Evolutionary conservation across 2,888 invertebrate species (phyloP).

Genomic region (Sipha maydis): DNA sequence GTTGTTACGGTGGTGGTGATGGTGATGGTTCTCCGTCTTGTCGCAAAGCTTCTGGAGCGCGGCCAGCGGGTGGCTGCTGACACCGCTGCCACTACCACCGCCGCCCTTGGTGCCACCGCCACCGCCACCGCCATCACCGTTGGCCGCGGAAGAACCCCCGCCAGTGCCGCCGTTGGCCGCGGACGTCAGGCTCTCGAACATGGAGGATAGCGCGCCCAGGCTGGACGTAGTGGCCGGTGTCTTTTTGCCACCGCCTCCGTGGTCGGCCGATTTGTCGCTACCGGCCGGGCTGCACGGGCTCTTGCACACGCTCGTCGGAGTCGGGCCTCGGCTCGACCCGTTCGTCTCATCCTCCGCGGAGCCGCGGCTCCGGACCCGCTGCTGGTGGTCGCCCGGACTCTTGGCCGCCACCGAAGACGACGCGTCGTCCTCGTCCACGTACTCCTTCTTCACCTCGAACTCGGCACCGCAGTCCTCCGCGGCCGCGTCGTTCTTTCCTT

Average conservation of each 20-base stretch:
- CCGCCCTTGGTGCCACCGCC: constrained; percentile 65
- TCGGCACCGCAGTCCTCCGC: neutral
- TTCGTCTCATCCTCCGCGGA: constrained; percentile 68
- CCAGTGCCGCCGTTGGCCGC: constrained; percentile 68
- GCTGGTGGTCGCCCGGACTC: constrained; percentile 21
- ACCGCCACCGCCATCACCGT: constrained; percentile 64
- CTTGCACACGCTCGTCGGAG: constrained; percentile 63
- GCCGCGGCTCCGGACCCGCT: constrained; percentile 23
- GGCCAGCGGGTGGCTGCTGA: constrained; percentile 89
- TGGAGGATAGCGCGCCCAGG: constrained; percentile 85
- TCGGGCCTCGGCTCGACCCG: constrained; percentile 70
- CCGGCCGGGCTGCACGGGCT: constrained; percentile 63
- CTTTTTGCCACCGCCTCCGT: constrained; percentile 11
- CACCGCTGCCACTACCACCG: constrained; percentile 71
- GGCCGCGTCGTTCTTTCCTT: constrained; percentile 60
- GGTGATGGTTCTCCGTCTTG: constrained; percentile 85
- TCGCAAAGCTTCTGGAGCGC: constrained; percentile 95
- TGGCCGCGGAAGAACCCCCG: constrained; percentile 65
- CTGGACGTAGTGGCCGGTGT: constrained; percentile 70
- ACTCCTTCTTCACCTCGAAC: constrained; percentile 65
- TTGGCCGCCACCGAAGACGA: constrained; percentile 1
- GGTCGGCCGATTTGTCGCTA: constrained; percentile 38
- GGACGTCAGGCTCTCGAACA: constrained; percentile 85
- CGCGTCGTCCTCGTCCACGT: constrained; percentile 63
- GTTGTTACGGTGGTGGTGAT: constrained; percentile 74